Evolutionary conservation across 2,888 invertebrate genomes (phyloP).

Genomic region (Pristionchus mayeri): DNA sequence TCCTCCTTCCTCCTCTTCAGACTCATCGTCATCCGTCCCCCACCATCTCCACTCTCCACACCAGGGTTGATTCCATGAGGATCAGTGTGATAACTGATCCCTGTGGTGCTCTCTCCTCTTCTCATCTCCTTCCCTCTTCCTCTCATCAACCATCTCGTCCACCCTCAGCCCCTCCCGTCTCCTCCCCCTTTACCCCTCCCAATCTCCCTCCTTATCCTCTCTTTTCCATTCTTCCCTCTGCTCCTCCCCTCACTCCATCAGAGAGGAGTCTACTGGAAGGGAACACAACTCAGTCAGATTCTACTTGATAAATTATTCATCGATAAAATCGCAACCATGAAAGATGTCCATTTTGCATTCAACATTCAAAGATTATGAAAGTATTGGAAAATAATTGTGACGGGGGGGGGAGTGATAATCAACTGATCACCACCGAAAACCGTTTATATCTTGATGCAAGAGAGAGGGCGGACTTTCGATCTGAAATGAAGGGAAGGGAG

Average conservation of each 20-base stretch:
- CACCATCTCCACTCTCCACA: neutral
- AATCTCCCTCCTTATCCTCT: constrained; percentile 17
- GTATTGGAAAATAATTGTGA: too few relatives aligned
- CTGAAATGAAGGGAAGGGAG: neutral
- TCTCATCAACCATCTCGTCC: neutral
- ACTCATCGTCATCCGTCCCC: constrained; percentile 9
- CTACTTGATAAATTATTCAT: neutral
- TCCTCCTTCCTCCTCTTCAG: neutral
- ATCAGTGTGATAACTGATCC: neutral
- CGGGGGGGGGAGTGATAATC: neutral
- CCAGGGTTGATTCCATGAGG: neutral
- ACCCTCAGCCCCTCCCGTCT: neutral
- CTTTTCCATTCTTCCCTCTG: neutral
- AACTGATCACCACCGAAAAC: neutral
- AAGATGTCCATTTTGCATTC: neutral
- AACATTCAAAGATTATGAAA: neutral
- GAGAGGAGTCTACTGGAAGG: neutral
- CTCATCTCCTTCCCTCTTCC: neutral
- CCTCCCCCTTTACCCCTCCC: neutral
- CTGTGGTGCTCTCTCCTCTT: neutral
- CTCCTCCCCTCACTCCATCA: neutral
- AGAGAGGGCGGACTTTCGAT: neutral
- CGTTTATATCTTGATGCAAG: neutral
- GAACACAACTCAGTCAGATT: neutral
- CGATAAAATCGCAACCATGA: too few relatives aligned